phyloP scores from a whole-genome alignment of 2,113 vertebrate species.

The Anhinga anhinga region DNA sequence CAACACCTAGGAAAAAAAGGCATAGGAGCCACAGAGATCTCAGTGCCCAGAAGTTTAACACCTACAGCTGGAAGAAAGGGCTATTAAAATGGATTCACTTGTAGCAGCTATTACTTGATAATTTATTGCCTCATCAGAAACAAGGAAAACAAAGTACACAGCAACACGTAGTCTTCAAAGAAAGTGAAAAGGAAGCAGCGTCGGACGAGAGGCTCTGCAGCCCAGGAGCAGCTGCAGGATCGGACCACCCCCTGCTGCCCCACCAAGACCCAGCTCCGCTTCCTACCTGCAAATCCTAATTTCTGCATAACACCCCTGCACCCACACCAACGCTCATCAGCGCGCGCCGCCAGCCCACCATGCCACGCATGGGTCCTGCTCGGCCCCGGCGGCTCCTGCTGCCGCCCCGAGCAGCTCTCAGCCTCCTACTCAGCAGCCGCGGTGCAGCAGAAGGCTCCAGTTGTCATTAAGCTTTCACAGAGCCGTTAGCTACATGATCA shows the following conservation, averaged over 20 bases:
- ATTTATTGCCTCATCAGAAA: not conserved
- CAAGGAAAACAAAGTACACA: not conserved
- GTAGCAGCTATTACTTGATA: not conserved
- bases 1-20: not conserved
- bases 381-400: not conserved
- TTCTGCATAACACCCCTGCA: not conserved
- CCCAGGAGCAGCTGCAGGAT: not conserved
- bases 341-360: accelerated
- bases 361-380: accelerated
- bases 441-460: not conserved
- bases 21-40: not conserved
- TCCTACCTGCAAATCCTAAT: not conserved
- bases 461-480: not conserved
- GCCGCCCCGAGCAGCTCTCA: not conserved
- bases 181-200: not conserved
- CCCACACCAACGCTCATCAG: not conserved
- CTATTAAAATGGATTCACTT: too few relatives aligned
- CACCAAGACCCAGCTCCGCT: not conserved
- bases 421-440: not conserved
- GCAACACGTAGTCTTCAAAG: accelerated
- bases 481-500: not conserved
- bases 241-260: not conserved
- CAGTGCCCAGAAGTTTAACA: not conserved
- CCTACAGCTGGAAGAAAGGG: not conserved
- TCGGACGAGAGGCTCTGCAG: accelerated